Conservation (phyloP, 2,888 invertebrate species). For the Xanthorhoe designata region DNA sequence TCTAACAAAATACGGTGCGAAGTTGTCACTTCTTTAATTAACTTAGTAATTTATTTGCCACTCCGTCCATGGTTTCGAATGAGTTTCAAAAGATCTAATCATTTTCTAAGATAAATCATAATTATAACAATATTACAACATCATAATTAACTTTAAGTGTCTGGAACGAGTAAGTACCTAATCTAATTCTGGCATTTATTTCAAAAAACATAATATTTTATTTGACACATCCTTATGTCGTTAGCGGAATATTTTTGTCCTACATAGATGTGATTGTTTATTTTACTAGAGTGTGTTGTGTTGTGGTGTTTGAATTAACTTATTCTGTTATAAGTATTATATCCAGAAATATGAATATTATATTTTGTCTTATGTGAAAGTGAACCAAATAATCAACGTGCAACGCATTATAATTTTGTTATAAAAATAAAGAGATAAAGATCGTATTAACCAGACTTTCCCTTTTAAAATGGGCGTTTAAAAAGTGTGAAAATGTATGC, state of each 20-base stretch:
- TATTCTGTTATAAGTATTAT: background rate
- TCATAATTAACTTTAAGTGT: no score
- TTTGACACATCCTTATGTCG: no score
- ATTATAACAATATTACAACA: no score
- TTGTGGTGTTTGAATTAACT: no score
- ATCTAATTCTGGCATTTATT: no score
- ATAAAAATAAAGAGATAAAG: constrained; percentile 36
- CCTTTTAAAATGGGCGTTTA: constrained; percentile 46
- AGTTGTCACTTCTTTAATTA: background rate
- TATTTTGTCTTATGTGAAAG: constrained; percentile 27
- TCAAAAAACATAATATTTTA: no score
- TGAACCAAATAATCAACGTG: constrained; percentile 31
- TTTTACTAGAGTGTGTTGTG: no score
- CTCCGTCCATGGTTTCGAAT: background rate
- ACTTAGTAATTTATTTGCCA: background rate
- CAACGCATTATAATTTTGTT: constrained; percentile 31
- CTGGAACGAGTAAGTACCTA: no score
- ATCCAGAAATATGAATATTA: background rate
- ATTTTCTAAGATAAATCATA: background rate
- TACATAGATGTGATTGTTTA: no score
- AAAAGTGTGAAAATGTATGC: constrained; percentile 51
- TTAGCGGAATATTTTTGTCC: no score
- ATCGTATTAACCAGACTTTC: constrained; percentile 48
- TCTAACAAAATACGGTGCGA: background rate
- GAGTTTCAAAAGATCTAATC: background rate